These are phyloP conservation scores for Taxidea taxus DNA, from an alignment of 2,113 vertebrate genomes.

Conservation along the genomic window DNA sequence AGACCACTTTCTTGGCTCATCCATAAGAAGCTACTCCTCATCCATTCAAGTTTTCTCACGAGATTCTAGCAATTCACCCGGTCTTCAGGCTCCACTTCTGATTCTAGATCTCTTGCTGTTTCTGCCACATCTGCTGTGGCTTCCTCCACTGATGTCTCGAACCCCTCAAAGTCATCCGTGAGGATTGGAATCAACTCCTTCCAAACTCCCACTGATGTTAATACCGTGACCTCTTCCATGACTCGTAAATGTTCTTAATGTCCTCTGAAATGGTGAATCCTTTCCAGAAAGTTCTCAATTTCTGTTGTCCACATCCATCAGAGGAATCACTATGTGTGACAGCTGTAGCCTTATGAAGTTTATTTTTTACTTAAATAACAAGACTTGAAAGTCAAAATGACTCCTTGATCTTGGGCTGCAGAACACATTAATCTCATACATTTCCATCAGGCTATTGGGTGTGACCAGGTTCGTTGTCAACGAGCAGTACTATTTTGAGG, in stretches of 20 bases:
- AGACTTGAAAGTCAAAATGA: not conserved
- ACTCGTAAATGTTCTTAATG: not conserved
- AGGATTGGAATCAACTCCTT: not conserved
- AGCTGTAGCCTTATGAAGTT: not conserved
- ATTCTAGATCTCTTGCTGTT: not conserved
- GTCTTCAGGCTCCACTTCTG: not conserved
- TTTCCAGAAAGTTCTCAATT: not conserved
- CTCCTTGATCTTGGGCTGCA: not conserved
- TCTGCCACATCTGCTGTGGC: not conserved
- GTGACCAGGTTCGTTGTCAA: not conserved
- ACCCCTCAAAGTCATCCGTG: not conserved
- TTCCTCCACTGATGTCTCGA: not conserved
- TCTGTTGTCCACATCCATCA: not conserved
- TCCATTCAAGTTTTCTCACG: not conserved
- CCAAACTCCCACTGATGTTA: not conserved
- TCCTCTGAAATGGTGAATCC: not conserved
- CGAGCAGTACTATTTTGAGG: not conserved
- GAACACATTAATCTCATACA: not conserved
- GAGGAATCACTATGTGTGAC: not conserved
- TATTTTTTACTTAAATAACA: not conserved
- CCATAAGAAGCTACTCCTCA: not conserved
- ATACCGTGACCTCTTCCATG: not conserved
- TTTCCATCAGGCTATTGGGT: not conserved
- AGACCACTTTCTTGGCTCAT: not conserved
- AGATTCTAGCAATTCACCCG: not conserved